Base-by-base conservation (phyloP, 1,140 invertebrate genomes). In the Drosophila subobscura region DNA sequence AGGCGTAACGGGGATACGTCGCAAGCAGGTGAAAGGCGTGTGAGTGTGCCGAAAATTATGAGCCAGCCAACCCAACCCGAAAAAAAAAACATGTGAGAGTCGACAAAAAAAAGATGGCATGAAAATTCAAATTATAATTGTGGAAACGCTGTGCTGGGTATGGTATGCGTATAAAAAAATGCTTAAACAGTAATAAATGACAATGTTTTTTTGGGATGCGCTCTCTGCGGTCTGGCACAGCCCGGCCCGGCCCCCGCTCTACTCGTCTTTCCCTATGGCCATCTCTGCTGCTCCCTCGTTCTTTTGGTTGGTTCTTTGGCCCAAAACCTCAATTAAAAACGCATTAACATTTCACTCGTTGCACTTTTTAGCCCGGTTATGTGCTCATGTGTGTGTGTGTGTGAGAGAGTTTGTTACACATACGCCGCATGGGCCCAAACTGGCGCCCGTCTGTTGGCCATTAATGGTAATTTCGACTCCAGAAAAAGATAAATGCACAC, bases 261-360 rank as follows among this genome's bases (percentile, higher is more conserved):
- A 55, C 27, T 59, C 37, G 60, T 61, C 45, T 73, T 25, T 50
- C 23, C 47, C 46, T 20, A 33, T 46, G n/a, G 33, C 33, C 33
- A 37, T 59, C 50, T 65, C 29, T 46, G 55, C 33, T 12, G 44
- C 52, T 85, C 33, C 20, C 25, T 20, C 10, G 44, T 51, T 75
- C 70, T 60, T 60, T 75, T 72, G 80, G 53, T 80, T 86, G 71
- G 71, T 67, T 78, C 71, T 16, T 52, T 68, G 78, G 60, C 71
- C 83, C 77, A 74, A 90, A 81, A 89, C 89, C 88, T 89, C 84
- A 90, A 90, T 90, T 90, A 90, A 90, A 90, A 90, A 89, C 89
- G 80, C 89, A 90, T 90, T 90, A 90, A 83, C 83, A 88, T 83
- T 88, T 89, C 79, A 79, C 78, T 88, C 78, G 78, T 66, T 88